Conservation (phyloP, 2,797 vertebrate genomes). For the Tragopan temminckii region DNA sequence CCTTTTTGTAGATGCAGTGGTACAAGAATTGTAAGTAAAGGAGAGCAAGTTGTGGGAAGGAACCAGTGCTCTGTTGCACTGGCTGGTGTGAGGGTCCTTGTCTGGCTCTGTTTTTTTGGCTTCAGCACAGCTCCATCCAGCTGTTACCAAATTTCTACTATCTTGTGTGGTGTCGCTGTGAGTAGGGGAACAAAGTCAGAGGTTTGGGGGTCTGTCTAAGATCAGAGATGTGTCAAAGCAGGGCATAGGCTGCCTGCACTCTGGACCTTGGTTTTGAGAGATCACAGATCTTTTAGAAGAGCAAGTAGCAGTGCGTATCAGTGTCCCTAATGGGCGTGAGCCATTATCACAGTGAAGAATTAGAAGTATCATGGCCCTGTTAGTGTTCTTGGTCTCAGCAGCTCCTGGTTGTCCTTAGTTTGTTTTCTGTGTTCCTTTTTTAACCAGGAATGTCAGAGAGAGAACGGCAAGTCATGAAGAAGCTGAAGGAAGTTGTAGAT, state of each 20-base stretch:
- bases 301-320: background rate
- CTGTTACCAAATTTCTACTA: background rate
- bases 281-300: background rate
- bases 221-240: background rate
- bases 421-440: background rate
- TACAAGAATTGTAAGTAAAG: background rate
- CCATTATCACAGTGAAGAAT: background rate
- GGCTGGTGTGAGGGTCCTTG: background rate
- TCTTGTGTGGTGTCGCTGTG: background rate
- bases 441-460: conserved; percentile 88
- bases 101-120: background rate
- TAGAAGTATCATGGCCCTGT: background rate
- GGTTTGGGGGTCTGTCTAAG: background rate
- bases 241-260: background rate
- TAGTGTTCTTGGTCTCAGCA: background rate
- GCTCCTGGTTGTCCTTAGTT: background rate
- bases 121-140: background rate
- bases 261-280: background rate
- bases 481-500: conserved; percentile 90
- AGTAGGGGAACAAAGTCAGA: background rate
- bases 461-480: conserved; percentile 89
- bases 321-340: background rate
- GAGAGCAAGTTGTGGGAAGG: background rate
- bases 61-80: background rate
- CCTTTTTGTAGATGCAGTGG: background rate